Evolutionary conservation across 2,888 invertebrate genomes (phyloP), one percentile per base, ranked within the genome.

Genomic region (Strigamia crassipes): DNA sequence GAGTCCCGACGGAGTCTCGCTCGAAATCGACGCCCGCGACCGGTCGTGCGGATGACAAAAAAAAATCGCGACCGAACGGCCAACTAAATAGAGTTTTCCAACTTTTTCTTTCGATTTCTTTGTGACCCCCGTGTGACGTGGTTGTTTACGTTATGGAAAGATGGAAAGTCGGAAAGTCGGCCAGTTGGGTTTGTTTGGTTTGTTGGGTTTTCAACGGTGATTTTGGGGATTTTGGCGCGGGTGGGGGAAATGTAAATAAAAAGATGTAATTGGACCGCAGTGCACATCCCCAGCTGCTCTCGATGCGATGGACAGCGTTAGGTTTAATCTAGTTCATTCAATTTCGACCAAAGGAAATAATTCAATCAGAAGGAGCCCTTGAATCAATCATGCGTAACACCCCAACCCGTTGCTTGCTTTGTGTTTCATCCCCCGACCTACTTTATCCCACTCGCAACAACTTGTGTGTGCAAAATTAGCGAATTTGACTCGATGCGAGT

Each of bases 321-420:
- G 61, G 61, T 61, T 61, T 61, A 61, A 61, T 61, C 61, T 61
- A 61, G 61, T 61, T 61, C 61, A 61, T 61, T 61, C 61, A 61
- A 61, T 61, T 61, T 61, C 61, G 61, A 61, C 21, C 61, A 61
- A 61, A 61, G 61, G 61, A 61, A 61, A 61, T 61, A 61, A 61
- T 61, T 61, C 61, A 61, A 61, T 61, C 61, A 61, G 18, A 18
- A 18, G 23, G 61, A 8, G 1, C 21, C 61, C 21, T 61, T 61
- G 61, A 61, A 61, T 61, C 61, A 61, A 61, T 61, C 61, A 61
- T 61, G 61, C 61, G 61, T 61, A 61, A 61, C 61, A 61, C 61
- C 61, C 61, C 61, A 61, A 61, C 61, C 61, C 61, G 61, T 61
- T 61, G 61, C 21, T 51, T 61, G 61, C 61, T 61, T 61, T 61